Evolutionary conservation across 2,888 invertebrate species (phyloP).

Genomic region (Pseudolycoriella hygida): DNA sequence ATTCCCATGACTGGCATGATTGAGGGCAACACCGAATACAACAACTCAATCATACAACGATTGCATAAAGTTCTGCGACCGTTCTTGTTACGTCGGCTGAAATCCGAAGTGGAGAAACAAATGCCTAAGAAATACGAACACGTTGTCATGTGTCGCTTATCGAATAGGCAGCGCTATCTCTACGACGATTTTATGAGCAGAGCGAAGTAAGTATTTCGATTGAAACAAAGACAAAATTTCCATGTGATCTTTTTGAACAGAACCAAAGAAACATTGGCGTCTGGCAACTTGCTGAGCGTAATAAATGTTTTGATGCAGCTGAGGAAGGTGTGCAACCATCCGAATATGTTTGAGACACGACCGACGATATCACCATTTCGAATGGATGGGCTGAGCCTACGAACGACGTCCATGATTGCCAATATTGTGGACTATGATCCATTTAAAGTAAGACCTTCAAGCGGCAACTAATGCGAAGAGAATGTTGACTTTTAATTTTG

Average conservation of each 20-base stretch:
- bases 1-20: conserved; percentile 94
- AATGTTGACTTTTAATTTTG: no score
- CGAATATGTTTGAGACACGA: conserved; percentile 92
- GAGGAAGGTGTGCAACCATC: conserved; percentile 95
- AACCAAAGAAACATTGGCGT: conserved; percentile 81
- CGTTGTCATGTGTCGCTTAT: conserved; percentile 80
- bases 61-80: conserved; percentile 88
- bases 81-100: conserved; percentile 79
- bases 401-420: conserved; percentile 54
- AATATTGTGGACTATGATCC: conserved; percentile 54
- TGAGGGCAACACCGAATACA: conserved; percentile 81
- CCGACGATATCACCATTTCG: conserved; percentile 90
- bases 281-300: conserved; percentile 86
- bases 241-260: conserved; percentile 29
- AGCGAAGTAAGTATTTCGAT: conserved; percentile 50
- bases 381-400: conserved; percentile 55
- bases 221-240: background rate
- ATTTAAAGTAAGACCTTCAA: conserved; percentile 44
- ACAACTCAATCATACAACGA: conserved; percentile 71
- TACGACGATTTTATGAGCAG: conserved; percentile 99
- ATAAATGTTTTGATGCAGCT: conserved; percentile 95
- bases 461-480: background rate
- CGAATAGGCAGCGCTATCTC: conserved; percentile 87
- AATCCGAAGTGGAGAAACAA: conserved; percentile 92
- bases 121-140: conserved; percentile 95